These are phyloP conservation scores for Planiliza haematocheilus DNA, from an alignment of 2,113 vertebrate genomes.

Conservation along the genomic window DNA sequence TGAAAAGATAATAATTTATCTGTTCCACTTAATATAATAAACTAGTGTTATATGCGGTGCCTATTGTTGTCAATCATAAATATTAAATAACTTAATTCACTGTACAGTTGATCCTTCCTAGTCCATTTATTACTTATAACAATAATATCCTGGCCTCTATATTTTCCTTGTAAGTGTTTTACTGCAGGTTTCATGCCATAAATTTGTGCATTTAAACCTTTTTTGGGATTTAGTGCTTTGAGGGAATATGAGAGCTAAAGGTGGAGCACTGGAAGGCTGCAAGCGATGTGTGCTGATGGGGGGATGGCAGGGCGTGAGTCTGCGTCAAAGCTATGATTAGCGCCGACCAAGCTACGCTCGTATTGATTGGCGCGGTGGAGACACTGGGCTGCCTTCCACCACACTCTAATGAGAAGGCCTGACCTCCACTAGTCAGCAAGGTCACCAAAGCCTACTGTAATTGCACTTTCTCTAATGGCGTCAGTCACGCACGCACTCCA, in stretches of 20 bases:
- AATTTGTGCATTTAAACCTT: constrained; percentile 4
- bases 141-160: not conserved
- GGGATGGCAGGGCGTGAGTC: constrained; percentile 67
- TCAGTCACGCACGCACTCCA: constrained; percentile 84
- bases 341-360: constrained; percentile 78
- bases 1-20: not conserved
- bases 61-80: not conserved
- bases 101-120: not conserved
- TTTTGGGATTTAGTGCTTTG: constrained; percentile 11
- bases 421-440: constrained; percentile 88
- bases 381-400: constrained; percentile 87
- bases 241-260: constrained; percentile 65
- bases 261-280: constrained; percentile 41
- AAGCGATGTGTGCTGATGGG: constrained; percentile 56
- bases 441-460: constrained; percentile 87
- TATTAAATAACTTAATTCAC: not conserved
- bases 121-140: not conserved
- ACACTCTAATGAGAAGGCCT: constrained; percentile 87
- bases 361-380: constrained; percentile 89
- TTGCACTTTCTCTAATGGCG: constrained; percentile 88
- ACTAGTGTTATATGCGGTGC: not conserved
- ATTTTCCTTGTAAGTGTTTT: not conserved
- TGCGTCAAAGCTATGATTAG: constrained; percentile 85
- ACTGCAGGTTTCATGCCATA: not conserved
- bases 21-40: too few species aligned